Conservation (phyloP, 1,140 invertebrate species). For the Papilio helenus region DNA sequence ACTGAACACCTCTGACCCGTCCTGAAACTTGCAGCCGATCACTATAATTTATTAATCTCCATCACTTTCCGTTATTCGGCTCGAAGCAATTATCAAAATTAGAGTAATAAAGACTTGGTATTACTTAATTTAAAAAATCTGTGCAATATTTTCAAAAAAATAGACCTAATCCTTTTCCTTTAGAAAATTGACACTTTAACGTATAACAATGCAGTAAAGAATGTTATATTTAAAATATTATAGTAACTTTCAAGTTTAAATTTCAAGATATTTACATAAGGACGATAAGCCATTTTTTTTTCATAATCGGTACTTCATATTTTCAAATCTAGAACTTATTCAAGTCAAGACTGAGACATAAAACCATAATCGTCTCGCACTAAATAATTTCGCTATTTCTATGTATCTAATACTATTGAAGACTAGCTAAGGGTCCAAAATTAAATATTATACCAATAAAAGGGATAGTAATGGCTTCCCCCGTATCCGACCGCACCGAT, state of each 20-base stretch:
- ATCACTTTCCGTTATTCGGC: conserved; percentile 52
- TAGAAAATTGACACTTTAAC: no score
- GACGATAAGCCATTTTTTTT: no score
- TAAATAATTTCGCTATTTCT: conserved; percentile 76
- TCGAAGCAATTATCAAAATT: conserved; percentile 46
- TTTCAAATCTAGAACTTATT: conserved; percentile 1
- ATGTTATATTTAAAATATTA: no score
- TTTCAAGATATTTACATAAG: no score
- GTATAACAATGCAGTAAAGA: no score
- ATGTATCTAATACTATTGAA: conserved; percentile 60
- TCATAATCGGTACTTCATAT: conserved; percentile 16
- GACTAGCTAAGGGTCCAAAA: conserved; percentile 75
- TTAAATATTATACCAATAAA: conserved; percentile 83
- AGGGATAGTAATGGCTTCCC: conserved; percentile 79
- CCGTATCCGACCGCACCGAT: conserved; percentile 71
- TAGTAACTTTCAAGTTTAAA: no score
- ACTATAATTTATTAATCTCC: conserved; percentile 75
- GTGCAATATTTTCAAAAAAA: neutral
- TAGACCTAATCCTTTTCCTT: neutral
- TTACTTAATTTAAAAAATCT: conserved; percentile 14
- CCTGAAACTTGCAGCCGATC: conserved; percentile 81
- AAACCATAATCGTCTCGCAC: conserved; percentile 31
- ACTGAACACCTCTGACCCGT: conserved; percentile 76
- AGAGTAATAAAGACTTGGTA: conserved; percentile 37
- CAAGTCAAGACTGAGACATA: neutral